Conservation (phyloP, 2,888 invertebrate species). For the Apodemia duryi region DNA sequence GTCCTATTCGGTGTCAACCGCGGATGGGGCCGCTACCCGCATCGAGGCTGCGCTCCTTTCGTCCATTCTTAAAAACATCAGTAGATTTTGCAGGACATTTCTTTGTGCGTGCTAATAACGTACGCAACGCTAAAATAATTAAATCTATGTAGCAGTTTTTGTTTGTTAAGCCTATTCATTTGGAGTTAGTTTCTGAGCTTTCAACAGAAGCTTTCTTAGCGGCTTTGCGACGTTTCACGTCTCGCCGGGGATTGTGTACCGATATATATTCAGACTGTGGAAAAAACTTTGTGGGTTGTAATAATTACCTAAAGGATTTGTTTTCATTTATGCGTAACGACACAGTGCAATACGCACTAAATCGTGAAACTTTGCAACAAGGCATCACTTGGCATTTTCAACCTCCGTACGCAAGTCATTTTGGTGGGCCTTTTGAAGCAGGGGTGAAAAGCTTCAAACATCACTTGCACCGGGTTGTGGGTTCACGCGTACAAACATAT, state of each 20-base stretch:
- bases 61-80: not conserved
- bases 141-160: not conserved
- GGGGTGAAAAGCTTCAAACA: constrained; percentile 10
- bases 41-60: not conserved
- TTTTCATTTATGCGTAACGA: not conserved
- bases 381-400: not conserved
- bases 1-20: not conserved
- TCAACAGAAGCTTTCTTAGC: constrained; percentile 3
- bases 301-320: not conserved
- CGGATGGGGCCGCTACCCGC: not conserved
- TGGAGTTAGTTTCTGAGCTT: not conserved
- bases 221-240: not conserved
- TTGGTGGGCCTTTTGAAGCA: constrained; percentile 3
- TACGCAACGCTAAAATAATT: constrained; percentile 5
- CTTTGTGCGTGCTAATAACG: not conserved
- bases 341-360: not conserved
- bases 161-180: not conserved
- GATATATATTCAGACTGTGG: not conserved
- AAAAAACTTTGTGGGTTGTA: not conserved
- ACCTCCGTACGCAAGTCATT: not conserved
- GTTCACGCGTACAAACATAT: not conserved
- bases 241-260: not conserved
- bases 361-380: not conserved
- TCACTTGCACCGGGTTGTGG: not conserved
- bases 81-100: not conserved